Conservation (phyloP, 2,888 invertebrate genomes). For the Callyntrura guangdongensis region DNA sequence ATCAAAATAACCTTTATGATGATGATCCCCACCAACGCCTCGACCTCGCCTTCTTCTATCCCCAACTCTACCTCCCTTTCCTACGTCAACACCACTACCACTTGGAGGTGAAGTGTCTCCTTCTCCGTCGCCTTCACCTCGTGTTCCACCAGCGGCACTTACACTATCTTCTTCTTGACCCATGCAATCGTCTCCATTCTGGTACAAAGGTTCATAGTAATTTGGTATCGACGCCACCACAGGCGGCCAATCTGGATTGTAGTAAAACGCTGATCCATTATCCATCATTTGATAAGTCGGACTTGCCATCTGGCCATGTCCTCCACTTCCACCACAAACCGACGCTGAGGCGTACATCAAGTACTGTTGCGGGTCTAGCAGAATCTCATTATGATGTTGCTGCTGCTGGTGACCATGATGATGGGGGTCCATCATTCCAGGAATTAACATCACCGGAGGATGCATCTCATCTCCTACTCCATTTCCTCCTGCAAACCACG, state of each 20-base stretch:
- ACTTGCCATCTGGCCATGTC: conserved; percentile 42
- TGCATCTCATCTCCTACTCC: conserved; percentile 45
- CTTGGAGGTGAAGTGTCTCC: conserved; percentile 65
- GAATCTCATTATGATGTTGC: conserved; percentile 68
- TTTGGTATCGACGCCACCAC: conserved; percentile 53
- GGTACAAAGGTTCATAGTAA: conserved; percentile 83
- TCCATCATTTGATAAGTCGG: conserved; percentile 58
- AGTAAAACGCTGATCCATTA: conserved; percentile 79
- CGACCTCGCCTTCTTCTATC: conserved; percentile 59
- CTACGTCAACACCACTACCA: conserved; percentile 36
- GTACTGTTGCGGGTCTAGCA: conserved; percentile 83
- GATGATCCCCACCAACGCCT: conserved; percentile 16
- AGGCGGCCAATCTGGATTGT: conserved; percentile 81
- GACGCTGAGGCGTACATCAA: conserved; percentile 78
- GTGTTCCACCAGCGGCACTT: conserved; percentile 39
- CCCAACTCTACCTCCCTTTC: conserved; percentile 37
- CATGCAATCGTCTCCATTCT: conserved; percentile 71
- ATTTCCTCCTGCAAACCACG: conserved; percentile 86
- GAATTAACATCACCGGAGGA: conserved; percentile 81
- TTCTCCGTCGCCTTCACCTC: conserved; percentile 64
- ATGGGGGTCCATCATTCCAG: conserved; percentile 62
- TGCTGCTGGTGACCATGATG: not conserved
- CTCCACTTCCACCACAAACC: conserved; percentile 12
- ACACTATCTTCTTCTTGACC: conserved; percentile 66
- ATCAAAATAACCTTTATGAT: conserved; percentile 73